Base-by-base conservation (phyloP, 2,797 vertebrate species). In the Craterocephalus amniculus region DNA sequence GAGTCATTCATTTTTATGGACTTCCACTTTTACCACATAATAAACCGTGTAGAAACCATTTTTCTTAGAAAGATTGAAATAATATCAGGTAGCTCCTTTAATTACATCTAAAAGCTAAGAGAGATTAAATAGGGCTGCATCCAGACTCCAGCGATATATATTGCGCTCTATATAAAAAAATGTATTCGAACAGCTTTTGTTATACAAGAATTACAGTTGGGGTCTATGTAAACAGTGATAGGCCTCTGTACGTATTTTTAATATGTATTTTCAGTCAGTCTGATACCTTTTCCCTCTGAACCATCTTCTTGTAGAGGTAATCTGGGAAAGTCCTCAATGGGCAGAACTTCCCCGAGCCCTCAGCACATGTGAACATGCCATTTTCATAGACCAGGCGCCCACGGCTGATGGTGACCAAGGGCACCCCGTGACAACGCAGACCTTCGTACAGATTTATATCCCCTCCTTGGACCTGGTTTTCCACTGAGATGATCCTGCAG, bases 231-330 rank as follows among this genome's bases (percentile, higher is more conserved):
- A 38, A n/a, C 18, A 27, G 24, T 29, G 43, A 34, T 43, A 6
- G 22, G 5, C 14, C 0, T 38, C 14, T 22, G 8, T 35, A 43
- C 18, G 12, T 20, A 43, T 18, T n/a, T 20, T 70, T 36, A 4
- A 36, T 32, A 18, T 61, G 56, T 34, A 60, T 29, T 61, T 65
- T 1, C 11, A 27, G 57, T 31, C 58, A 12, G 63, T 72, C 35
- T 6, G 11, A 6, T 69, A 99, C 97, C 97, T 98, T 99, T 92
- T 98, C 97, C 73, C 97, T 94, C 92, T 99, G 98, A 64, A 99
- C 97, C 94, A 99, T 96, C 86, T 99, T 99, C 95, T 99, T 99
- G 93, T 99, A 99, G 70, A 98, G 96, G 43, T 94, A 94, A 84
- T 99, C 98, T 0, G 98, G 97, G 89, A 98, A 99, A 80, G 97